Evolutionary conservation across 2,888 invertebrate genomes (phyloP), one percentile per base, ranked within the genome.

Genomic region (Dryadula phaetusa): DNA sequence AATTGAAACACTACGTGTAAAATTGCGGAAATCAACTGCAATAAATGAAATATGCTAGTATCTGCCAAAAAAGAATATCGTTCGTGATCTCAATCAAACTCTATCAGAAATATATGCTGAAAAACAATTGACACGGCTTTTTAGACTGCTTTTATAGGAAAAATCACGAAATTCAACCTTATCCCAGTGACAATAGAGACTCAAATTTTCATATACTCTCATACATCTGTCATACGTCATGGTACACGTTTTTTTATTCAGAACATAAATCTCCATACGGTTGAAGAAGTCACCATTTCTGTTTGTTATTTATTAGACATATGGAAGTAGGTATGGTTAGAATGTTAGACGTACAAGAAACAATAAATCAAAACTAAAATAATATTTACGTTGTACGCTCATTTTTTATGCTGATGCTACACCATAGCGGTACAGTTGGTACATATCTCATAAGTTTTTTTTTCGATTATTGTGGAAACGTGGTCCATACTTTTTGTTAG

Each of bases 201-300:
- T 47, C n/a, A n/a, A n/a, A 47, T 47, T 5, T 47, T 14, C 47
- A 12, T 20, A 12, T 2, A 44, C n/a, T 28, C 40, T 37, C 62
- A 22, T 49, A 16, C 6, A 20, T 18, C 22, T 40, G 62, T 49
- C 37, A 49, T 32, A 53, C 28, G 49, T 52, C 52, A 47, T 61
- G 20, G 62, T 40, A 14, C 5, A n/a, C 22, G n/a, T 28, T 25
- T 49, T 28, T 62, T 52, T 52, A 53, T 62, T 62, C 49, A 62
- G 28, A 62, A 62, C 37, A 62, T 62, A 62, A 62, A 62, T 53
- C 40, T 42, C 42, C 52, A 34, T 52, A 52, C 40, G 42, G 62
- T 22, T 49, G n/a, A 49, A 49, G 49, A 49, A 49, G 49, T 28
- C 28, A 49, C 25, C 49, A 28, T 49, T 49, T 10, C 14, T 49